These are phyloP conservation scores for Callinectes sapidus DNA, from an alignment of 2,888 invertebrate species.

Conservation along the genomic window DNA sequence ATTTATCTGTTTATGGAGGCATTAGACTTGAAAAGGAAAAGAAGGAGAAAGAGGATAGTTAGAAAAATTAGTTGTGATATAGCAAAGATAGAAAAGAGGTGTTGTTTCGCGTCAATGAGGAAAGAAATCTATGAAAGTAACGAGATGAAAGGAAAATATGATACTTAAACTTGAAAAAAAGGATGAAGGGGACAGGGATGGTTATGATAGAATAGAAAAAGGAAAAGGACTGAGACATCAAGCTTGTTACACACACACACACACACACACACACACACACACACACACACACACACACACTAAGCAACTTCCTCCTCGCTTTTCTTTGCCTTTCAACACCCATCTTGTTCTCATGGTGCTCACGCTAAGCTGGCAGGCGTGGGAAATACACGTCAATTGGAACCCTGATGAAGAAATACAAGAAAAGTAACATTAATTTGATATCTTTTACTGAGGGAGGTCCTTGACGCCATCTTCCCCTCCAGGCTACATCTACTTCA, in stretches of 20 bases:
- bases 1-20: not conserved
- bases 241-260: not conserved
- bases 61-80: not conserved
- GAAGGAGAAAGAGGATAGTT: not conserved
- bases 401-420: not conserved
- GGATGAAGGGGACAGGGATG: not conserved
- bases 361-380: not conserved
- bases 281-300: constrained; percentile 12
- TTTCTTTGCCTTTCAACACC: not conserved
- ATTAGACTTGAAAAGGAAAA: not conserved
- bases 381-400: too few species aligned
- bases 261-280: constrained; percentile 41
- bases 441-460: too few species aligned
- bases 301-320: not conserved
- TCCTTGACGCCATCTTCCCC: too few species aligned
- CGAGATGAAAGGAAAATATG: not conserved
- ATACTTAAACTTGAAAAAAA: not conserved
- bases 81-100: not conserved
- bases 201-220: not conserved
- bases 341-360: not conserved
- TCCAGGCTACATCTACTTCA: not conserved
- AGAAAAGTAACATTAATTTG: too few species aligned
- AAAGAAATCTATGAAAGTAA: too few species aligned
- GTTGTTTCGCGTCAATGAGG: too few species aligned
- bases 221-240: not conserved